These are phyloP conservation scores for Zaprionus ghesquierei DNA, from an alignment of 1,140 invertebrate genomes.

Conservation along the genomic window DNA sequence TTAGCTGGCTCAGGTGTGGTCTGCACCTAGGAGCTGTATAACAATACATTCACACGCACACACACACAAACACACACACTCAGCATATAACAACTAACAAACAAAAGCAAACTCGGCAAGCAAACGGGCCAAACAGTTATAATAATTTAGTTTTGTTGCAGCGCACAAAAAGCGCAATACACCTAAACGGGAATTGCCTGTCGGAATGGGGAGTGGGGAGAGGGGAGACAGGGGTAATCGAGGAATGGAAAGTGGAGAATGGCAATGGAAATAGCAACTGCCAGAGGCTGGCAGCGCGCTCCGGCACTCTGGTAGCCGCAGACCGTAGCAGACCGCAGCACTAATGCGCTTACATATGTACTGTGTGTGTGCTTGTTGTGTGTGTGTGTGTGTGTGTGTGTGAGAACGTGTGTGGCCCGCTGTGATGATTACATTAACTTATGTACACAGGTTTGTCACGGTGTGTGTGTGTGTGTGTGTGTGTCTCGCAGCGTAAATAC, in stretches of 20 bases:
- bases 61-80: slow-evolving; percentile 9
- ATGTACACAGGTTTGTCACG: slow-evolving; percentile 13
- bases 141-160: slow-evolving; percentile 59
- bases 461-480: slow-evolving; percentile 26
- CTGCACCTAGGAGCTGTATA: slow-evolving; percentile 47
- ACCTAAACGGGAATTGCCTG: not conserved
- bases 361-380: not conserved
- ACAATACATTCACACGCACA: slow-evolving; percentile 3
- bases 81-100: slow-evolving; percentile 40
- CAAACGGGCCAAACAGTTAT: slow-evolving; percentile 36
- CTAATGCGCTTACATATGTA: slow-evolving; percentile 67
- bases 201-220: not conserved
- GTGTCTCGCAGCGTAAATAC: slow-evolving; percentile 57
- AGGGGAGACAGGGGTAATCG: not conserved
- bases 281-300: slow-evolving; percentile 20
- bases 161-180: slow-evolving; percentile 63
- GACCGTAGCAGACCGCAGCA: slow-evolving; percentile 63
- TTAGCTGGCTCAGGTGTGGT: slow-evolving; percentile 20
- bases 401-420: slow-evolving; percentile 18
- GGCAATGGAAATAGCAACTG: not conserved
- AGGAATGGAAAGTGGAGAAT: not conserved
- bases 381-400: slow-evolving; percentile 16
- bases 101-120: slow-evolving; percentile 26
- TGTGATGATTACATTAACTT: slow-evolving; percentile 30
- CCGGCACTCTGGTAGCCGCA: slow-evolving; percentile 45